Conservation (phyloP, 2,888 invertebrate species). For the Ceraclea dissimilis region DNA sequence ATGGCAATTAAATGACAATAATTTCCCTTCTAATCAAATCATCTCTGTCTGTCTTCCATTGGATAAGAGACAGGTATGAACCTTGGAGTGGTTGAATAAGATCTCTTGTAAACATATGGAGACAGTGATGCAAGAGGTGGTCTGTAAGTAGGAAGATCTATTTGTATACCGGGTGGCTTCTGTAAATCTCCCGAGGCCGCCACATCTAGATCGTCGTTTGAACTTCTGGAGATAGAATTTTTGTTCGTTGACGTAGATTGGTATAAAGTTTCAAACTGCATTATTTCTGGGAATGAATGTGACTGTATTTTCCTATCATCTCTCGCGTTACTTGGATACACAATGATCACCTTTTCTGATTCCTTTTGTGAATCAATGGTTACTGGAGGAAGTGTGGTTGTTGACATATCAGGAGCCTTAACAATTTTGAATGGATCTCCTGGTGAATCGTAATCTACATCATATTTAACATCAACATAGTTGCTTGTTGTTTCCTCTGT, state of each 20-base stretch:
- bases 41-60: slow-evolving; percentile 24
- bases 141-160: slow-evolving; percentile 53
- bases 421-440: slow-evolving; percentile 40
- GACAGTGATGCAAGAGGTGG: slow-evolving; percentile 33
- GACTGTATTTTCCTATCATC: slow-evolving; percentile 46
- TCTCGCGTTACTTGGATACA: slow-evolving; percentile 45
- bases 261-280: slow-evolving; percentile 46
- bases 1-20: too few relatives aligned
- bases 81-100: slow-evolving; percentile 20
- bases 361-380: slow-evolving; percentile 37
- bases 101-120: slow-evolving; percentile 18
- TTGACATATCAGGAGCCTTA: slow-evolving; percentile 37
- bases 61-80: slow-evolving; percentile 35
- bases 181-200: slow-evolving; percentile 19
- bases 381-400: slow-evolving; percentile 42
- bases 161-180: slow-evolving; percentile 25
- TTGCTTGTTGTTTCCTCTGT: slow-evolving; percentile 4
- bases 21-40: background rate
- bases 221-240: slow-evolving; percentile 26
- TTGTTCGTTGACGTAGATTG: slow-evolving; percentile 37
- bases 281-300: slow-evolving; percentile 44
- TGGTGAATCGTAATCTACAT: slow-evolving; percentile 33
- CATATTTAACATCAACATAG: slow-evolving; percentile 14
- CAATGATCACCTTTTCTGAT: slow-evolving; percentile 45
- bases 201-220: slow-evolving; percentile 14